These are phyloP conservation scores for Falco berigora DNA, from an alignment of 2,797 vertebrate genomes.

Conservation along the genomic window DNA sequence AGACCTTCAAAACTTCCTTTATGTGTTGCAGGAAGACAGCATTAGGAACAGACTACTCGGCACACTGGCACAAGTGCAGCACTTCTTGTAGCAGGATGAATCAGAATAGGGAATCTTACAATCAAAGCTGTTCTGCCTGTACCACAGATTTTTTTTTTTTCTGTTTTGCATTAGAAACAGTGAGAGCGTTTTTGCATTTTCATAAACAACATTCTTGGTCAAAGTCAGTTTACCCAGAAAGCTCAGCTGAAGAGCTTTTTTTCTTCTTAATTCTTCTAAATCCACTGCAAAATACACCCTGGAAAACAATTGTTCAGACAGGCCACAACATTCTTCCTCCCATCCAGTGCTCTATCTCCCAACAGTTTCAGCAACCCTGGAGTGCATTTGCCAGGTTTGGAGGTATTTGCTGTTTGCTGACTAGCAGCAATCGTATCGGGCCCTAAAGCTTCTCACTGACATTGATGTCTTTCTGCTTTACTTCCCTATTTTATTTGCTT, in stretches of 20 bases:
- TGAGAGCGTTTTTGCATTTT: background rate
- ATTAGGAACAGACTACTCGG: background rate
- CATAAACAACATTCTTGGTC: background rate
- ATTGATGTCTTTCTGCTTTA: background rate
- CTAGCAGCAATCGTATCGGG: background rate
- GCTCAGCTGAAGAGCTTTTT: background rate
- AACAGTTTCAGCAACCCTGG: background rate
- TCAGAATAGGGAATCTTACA: fast-evolving
- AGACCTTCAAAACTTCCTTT: background rate
- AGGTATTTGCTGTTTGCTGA: background rate
- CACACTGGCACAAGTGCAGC: background rate
- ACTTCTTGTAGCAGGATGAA: background rate
- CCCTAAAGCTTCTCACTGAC: background rate
- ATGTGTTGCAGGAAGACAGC: background rate
- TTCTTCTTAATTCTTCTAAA: background rate
- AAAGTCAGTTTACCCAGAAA: background rate
- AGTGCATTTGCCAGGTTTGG: background rate
- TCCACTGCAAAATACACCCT: background rate
- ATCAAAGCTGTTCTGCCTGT: background rate
- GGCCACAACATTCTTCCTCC: background rate
- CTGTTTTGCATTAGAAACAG: background rate
- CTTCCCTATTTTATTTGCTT: background rate
- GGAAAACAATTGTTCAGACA: background rate
- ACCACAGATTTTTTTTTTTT: background rate
- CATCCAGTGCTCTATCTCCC: background rate